Conservation (phyloP, 2,888 invertebrate species). For the Protophormia terraenovae region DNA sequence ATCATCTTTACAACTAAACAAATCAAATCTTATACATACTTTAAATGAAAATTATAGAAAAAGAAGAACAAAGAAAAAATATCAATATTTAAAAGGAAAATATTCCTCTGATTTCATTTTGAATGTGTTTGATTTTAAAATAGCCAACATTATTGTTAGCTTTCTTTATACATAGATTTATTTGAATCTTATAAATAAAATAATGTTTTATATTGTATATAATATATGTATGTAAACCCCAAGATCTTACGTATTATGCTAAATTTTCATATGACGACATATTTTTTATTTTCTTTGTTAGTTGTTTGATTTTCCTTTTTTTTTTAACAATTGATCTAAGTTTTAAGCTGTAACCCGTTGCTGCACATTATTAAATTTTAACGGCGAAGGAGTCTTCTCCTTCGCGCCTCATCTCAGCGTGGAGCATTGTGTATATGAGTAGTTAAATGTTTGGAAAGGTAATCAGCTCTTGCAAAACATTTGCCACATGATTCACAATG, state of each 20-base stretch:
- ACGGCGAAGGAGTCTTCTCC: constrained; percentile 82
- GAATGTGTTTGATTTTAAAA: neutral
- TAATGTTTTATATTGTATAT: constrained; percentile 7
- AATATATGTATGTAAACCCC: constrained; percentile 26
- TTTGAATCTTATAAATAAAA: constrained; percentile 13
- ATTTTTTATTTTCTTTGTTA: neutral
- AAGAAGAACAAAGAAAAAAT: neutral
- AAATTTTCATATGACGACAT: constrained; percentile 26
- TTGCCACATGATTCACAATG: constrained; percentile 96
- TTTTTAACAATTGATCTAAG: constrained; percentile 53
- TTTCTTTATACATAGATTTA: neutral
- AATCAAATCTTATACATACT: constrained; percentile 51
- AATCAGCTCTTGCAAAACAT: constrained; percentile 94
- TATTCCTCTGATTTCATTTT: neutral
- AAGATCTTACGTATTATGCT: constrained; percentile 64
- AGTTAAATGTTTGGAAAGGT: constrained; percentile 94
- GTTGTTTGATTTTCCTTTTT: neutral
- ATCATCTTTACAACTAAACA: constrained; percentile 27
- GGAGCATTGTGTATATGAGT: constrained; percentile 92
- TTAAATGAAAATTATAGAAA: constrained; percentile 7
- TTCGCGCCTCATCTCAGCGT: constrained; percentile 82
- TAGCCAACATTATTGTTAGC: neutral
- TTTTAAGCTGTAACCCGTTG: neutral
- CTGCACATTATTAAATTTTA: constrained; percentile 58
- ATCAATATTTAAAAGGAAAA: constrained; percentile 11